A percentile compares a stretch with the other conserved stretches of the same genome.
phyloP scores from a whole-genome alignment of 2,888 invertebrate species.

The Euproctis similis region DNA sequence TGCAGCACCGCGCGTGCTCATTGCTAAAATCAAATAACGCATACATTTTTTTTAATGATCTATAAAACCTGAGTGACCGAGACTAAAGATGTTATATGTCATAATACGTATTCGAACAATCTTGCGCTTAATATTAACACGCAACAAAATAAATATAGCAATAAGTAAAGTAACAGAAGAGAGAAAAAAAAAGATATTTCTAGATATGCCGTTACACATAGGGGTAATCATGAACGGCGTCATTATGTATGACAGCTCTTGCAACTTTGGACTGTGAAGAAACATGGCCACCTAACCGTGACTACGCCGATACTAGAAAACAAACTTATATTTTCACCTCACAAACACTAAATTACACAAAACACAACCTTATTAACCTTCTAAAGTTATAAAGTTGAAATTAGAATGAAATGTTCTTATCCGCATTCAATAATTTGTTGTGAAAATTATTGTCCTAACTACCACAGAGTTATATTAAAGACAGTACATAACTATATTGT shows the following conservation, averaged over 20 bases:
- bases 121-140: too few species aligned
- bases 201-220: constrained; percentile 60
- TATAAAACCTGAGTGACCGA: too few species aligned
- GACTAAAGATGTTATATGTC: too few species aligned
- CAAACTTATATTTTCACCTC: constrained; percentile 22
- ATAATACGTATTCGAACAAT: too few species aligned
- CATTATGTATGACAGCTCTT: constrained; percentile 59
- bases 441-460: constrained; percentile 6
- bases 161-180: constrained; percentile 23
- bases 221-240: constrained; percentile 45
- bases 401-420: too few species aligned
- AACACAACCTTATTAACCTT: constrained; percentile 10
- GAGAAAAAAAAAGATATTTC: too few species aligned
- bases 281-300: constrained; percentile 51
- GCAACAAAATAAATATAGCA: constrained; percentile 12
- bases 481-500: constrained; percentile 19
- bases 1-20: too few species aligned
- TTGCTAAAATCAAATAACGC: too few species aligned
- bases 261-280: constrained; percentile 60
- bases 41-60: too few species aligned
- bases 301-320: constrained; percentile 55
- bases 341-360: constrained; percentile 9
- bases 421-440: constrained; percentile 11
- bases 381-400: too few species aligned
- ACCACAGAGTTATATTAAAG: constrained; percentile 24